Evolutionary conservation across 2,888 invertebrate genomes (phyloP), one percentile per base, ranked within the genome.

Genomic region (Cheilosia scutellata): DNA sequence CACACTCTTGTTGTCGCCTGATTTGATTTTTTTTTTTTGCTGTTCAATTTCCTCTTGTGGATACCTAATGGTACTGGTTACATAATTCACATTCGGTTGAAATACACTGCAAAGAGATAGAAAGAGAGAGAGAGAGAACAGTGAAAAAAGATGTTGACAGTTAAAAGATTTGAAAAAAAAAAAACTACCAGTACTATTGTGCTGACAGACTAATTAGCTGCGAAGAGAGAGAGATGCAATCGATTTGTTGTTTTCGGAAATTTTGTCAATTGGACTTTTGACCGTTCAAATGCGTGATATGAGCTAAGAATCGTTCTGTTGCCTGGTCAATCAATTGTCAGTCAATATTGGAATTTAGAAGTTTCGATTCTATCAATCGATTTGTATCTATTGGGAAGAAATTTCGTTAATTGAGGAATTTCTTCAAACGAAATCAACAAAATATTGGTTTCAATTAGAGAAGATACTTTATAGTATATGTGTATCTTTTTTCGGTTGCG

Each of bases 141-240:
- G 4, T 37, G 11, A 37, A 37, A 11, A 11, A 37, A 37, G 11
- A 37, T 37, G 37, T 37, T 37, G 16, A 57, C 27, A 42, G 68
- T 13, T 51, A 51, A 65, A 25, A 42, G 42, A 68, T 29, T 55
- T 63, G 47, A 68, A 16, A 47, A 63, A 31, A 27, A 6, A 57
- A 5, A 82, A 55, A 71, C 20, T 20, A 20, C 20, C 20, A 20
- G 20, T 20, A 20, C 76, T 71, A 71, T 25, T 68, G 55, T 57
- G 47, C 20, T 80, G 76, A 80, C 80, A 86, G 76, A 66, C 76
- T 77, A 86, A 80, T 80, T 86, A 68, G 80, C 62, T 62, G 51
- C 60, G 9, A 40, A 78, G 2, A 20, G 20, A 20, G 40, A 40
- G 9, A 40, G 68, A 68, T 83, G 78, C 79, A 79, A 55, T 66